A percentile compares a stretch with the other conserved stretches of the same genome.
phyloP scores from a whole-genome alignment of 2,888 invertebrate genomes.

The Scaptomyza flava region DNA sequence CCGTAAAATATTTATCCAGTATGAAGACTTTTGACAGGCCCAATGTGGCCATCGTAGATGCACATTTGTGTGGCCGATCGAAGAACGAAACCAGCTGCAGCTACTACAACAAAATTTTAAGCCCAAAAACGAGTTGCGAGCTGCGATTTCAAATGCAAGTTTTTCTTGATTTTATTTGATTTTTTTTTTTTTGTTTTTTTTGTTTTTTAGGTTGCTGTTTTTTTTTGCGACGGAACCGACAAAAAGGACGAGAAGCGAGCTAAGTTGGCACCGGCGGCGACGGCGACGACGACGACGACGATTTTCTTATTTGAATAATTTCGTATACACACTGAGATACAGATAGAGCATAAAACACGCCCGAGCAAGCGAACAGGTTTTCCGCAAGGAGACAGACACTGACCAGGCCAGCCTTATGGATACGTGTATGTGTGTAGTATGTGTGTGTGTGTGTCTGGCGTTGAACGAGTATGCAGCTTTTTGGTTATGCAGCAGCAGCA shows the following conservation, averaged over 20 bases:
- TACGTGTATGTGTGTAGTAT: conserved; percentile 11
- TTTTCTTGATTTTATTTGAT: conserved; percentile 19
- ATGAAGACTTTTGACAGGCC: conserved; percentile 98
- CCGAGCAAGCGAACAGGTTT: conserved; percentile 72
- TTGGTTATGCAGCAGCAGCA: conserved; percentile 68
- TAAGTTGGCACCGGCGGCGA: conserved; percentile 17
- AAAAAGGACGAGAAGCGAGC: conserved; percentile 46
- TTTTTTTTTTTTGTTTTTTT: conserved; percentile 6
- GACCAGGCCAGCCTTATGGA: conserved; percentile 33
- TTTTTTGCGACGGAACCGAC: conserved; percentile 12
- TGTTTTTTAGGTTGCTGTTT: conserved; percentile 1
- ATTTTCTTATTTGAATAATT: conserved; percentile 78
- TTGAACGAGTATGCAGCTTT: conserved; percentile 45
- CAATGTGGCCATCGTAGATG: conserved; percentile 93
- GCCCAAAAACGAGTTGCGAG: conserved; percentile 35
- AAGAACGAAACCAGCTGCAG: conserved; percentile 31
- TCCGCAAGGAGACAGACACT: conserved; percentile 55
- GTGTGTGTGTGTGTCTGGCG: conserved; percentile 20
- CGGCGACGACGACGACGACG: conserved; percentile 32
- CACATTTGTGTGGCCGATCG: conserved; percentile 81
- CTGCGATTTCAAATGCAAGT: conserved; percentile 55
- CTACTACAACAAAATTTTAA: conserved; percentile 17
- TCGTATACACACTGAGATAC: conserved; percentile 61
- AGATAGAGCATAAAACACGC: conserved; percentile 51
- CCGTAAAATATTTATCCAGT: conserved; percentile 98